Evolutionary conservation across 2,888 invertebrate species (phyloP).

Genomic region (Xestia sexstrigata): DNA sequence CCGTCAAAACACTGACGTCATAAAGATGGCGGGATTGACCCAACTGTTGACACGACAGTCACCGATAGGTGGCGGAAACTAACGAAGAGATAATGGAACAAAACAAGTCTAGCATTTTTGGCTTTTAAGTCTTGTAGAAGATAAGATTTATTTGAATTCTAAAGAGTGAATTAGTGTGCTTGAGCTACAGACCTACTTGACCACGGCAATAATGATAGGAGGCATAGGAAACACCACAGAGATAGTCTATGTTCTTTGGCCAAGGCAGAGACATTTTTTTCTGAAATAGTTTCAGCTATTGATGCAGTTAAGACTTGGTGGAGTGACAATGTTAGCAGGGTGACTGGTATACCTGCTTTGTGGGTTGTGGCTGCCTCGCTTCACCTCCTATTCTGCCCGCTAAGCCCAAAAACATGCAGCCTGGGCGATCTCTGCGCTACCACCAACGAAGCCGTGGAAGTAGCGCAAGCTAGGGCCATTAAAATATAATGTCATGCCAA

Average conservation of each 20-base stretch:
- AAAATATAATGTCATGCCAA: background rate
- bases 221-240: background rate
- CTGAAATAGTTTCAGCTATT: background rate
- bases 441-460: background rate
- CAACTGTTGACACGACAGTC: constrained; percentile 58
- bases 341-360: background rate
- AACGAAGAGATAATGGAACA: constrained; percentile 12
- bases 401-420: background rate
- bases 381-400: background rate
- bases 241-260: background rate
- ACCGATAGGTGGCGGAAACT: constrained; percentile 20
- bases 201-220: background rate
- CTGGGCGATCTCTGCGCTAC: background rate
- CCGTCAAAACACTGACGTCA: constrained; percentile 57
- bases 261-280: background rate
- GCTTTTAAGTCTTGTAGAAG: background rate
- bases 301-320: background rate
- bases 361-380: background rate
- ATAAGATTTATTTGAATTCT: background rate
- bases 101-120: background rate
- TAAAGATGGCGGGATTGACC: constrained; percentile 17
- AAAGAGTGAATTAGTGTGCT: background rate
- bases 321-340: background rate
- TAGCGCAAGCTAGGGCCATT: background rate
- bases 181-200: background rate